These are phyloP conservation scores for Nematopogon swammerdamellus DNA, from an alignment of 2,888 invertebrate species.

Conservation along the genomic window DNA sequence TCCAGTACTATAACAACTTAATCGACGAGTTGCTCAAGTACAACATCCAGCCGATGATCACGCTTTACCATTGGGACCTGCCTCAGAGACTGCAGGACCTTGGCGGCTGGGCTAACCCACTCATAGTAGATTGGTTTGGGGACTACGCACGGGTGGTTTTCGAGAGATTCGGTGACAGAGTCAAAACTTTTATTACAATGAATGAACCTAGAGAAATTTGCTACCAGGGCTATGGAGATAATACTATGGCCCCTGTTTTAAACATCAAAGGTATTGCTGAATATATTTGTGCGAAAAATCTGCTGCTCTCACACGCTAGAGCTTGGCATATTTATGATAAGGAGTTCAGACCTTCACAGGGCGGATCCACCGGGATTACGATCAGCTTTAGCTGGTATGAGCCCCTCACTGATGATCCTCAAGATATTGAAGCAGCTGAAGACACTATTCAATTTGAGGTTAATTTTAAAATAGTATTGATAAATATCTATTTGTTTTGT, in stretches of 20 bases:
- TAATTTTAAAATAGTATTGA: too few species aligned
- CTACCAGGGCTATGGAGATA: constrained; percentile 5
- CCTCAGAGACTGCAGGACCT: constrained; percentile 42
- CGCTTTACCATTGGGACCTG: too few species aligned
- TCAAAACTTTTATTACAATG: constrained; percentile 59
- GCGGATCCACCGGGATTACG: constrained; percentile 20
- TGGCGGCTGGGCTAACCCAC: constrained; percentile 53
- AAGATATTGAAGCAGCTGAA: constrained; percentile 28
- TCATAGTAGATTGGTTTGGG: constrained; percentile 47
- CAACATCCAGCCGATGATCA: constrained; percentile 55
- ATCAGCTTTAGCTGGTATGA: constrained; percentile 20
- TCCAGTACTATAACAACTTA: constrained; percentile 62
- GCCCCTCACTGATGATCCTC: constrained; percentile 25
- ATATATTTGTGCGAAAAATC: constrained; percentile 48
- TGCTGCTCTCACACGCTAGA: constrained; percentile 53
- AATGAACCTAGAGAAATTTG: constrained; percentile 43
- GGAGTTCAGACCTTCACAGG: constrained; percentile 28
- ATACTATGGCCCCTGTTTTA: constrained; percentile 21
- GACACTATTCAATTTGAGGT: constrained; percentile 4
- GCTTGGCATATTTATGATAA: constrained; percentile 51
- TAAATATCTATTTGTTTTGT: too few species aligned
- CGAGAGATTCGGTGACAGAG: constrained; percentile 44
- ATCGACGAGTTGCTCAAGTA: too few species aligned
- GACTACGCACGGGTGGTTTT: constrained; percentile 43
- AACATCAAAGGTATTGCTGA: constrained; percentile 31